Percentiles rank a stretch among this genome's conserved stretches.
Evolutionary conservation across 2,797 vertebrate genomes (phyloP).

Genomic region (Merluccius polli): DNA sequence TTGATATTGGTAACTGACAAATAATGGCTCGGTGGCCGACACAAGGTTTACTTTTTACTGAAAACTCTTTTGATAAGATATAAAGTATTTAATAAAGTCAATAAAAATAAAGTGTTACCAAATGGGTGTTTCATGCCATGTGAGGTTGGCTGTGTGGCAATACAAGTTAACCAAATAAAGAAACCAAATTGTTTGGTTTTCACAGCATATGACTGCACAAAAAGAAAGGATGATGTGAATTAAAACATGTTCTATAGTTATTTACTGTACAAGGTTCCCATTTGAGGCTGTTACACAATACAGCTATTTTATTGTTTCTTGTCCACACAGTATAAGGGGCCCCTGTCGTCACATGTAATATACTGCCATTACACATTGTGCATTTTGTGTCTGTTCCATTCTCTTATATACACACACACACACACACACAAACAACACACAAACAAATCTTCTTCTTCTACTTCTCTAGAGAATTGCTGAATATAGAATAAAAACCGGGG

Average conservation of each 20-base stretch:
- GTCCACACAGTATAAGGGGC: conserved; percentile 3
- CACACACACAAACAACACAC: background rate
- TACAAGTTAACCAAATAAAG: background rate
- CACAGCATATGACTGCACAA: background rate
- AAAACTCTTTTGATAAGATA: background rate
- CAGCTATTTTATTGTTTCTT: background rate
- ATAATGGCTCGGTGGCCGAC: background rate
- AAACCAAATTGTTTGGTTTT: background rate
- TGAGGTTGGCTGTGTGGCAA: background rate
- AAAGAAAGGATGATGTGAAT: background rate
- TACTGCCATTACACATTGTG: background rate
- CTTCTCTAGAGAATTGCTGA: background rate
- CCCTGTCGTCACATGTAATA: background rate
- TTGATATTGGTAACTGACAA: background rate
- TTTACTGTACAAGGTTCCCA: background rate
- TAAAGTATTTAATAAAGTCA: background rate
- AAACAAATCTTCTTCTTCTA: background rate
- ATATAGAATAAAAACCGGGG: background rate
- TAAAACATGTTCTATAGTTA: background rate
- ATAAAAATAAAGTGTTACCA: background rate
- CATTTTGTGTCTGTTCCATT: background rate
- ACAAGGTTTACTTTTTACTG: background rate
- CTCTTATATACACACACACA: background rate
- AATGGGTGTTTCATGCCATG: background rate
- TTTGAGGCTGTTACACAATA: background rate